These are phyloP conservation scores for Peromyscus aztecus DNA, from an alignment of 2,797 vertebrate genomes.

Conservation along the genomic window DNA sequence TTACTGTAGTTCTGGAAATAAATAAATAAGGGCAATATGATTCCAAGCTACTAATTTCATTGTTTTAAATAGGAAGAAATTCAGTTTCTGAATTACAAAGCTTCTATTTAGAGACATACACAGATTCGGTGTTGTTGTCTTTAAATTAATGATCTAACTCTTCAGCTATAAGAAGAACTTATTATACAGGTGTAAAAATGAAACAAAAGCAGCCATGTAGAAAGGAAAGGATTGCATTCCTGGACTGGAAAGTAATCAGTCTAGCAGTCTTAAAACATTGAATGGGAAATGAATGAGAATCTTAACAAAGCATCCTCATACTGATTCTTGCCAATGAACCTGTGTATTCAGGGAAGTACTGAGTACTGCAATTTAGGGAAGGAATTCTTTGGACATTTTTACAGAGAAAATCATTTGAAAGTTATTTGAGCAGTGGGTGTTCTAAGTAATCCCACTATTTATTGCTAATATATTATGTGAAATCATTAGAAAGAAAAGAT, in stretches of 20 bases:
- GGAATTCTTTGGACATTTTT: conserved; percentile 11
- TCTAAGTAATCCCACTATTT: background rate
- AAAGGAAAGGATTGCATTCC: conserved; percentile 38
- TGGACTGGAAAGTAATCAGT: conserved; percentile 45
- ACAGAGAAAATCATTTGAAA: background rate
- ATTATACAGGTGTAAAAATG: conserved; percentile 58
- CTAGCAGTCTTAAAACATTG: conserved; percentile 14
- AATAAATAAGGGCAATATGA: background rate
- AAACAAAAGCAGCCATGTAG: conserved; percentile 55
- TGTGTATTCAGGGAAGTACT: background rate
- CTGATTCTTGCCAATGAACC: background rate
- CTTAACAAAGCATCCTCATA: conserved; percentile 58
- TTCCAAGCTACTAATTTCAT: conserved; percentile 45
- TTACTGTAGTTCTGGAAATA: background rate
- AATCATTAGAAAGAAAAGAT: background rate
- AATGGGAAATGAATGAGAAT: conserved; percentile 62
- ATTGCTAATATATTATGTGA: conserved; percentile 39
- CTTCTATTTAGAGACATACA: conserved; percentile 53
- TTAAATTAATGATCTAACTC: conserved; percentile 72
- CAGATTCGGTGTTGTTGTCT: conserved; percentile 24
- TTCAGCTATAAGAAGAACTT: conserved; percentile 51
- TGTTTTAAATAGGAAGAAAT: conserved; percentile 42
- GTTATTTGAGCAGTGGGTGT: background rate
- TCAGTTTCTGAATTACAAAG: conserved; percentile 56
- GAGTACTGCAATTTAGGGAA: background rate